These are phyloP conservation scores for Anodontia alba DNA, from an alignment of 2,888 invertebrate genomes.

Conservation along the genomic window DNA sequence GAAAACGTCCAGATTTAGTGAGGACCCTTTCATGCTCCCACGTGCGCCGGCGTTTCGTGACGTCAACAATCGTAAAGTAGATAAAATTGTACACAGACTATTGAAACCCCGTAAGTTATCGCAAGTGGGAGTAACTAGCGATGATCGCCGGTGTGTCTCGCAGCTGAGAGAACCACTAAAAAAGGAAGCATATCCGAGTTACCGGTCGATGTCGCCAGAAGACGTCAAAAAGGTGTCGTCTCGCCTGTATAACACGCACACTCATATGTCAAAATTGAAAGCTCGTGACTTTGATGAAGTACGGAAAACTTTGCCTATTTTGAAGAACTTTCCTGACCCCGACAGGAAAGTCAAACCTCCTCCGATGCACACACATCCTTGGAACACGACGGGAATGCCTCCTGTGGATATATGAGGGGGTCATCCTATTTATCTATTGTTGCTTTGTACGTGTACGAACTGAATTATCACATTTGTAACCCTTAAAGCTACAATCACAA, in stretches of 20 bases:
- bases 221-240: conserved; percentile 58
- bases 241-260: conserved; percentile 61
- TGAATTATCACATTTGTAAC: too few relatives aligned
- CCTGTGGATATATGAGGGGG: conserved; percentile 43
- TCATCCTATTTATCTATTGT: too few relatives aligned
- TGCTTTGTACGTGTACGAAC: too few relatives aligned
- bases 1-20: conserved; percentile 48
- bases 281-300: conserved; percentile 58
- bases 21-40: conserved; percentile 61
- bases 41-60: conserved; percentile 66
- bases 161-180: conserved; percentile 65
- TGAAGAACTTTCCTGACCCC: conserved; percentile 59
- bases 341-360: conserved; percentile 37
- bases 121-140: conserved; percentile 42
- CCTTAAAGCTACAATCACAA: too few relatives aligned
- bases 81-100: conserved; percentile 57
- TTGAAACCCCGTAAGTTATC: conserved; percentile 50
- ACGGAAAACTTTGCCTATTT: conserved; percentile 49
- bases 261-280: conserved; percentile 65
- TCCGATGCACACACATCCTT: conserved; percentile 58
- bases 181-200: conserved; percentile 63
- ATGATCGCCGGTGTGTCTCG: conserved; percentile 56
- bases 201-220: conserved; percentile 62
- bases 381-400: conserved; percentile 51
- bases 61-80: conserved; percentile 54